These are phyloP conservation scores for Lanistes nyassanus DNA, from an alignment of 1,140 invertebrate genomes.

Conservation along the genomic window DNA sequence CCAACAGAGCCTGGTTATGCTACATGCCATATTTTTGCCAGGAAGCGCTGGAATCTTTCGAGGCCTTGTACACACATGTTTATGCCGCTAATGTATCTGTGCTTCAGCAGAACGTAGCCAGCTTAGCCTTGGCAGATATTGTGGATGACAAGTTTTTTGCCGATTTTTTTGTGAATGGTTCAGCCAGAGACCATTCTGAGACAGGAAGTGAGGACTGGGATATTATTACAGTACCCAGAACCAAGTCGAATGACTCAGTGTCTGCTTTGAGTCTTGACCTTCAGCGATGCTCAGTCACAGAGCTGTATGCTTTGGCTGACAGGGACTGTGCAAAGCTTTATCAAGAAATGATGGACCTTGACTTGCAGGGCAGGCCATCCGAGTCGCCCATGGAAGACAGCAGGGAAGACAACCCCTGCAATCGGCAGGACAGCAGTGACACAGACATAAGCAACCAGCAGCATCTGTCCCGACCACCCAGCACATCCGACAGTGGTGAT, in stretches of 20 bases:
- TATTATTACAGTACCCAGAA: not conserved
- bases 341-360: conserved; percentile 12
- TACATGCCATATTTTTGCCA: conserved; percentile 15
- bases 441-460: not conserved
- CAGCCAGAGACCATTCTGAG: not conserved
- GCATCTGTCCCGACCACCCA: not conserved
- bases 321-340: conserved; percentile 16
- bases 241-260: not conserved
- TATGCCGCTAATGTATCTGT: conserved; percentile 4
- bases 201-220: not conserved
- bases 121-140: conserved; percentile 11
- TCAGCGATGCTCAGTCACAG: conserved; percentile 20
- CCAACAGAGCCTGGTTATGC: conserved; percentile 21
- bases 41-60: conserved; percentile 2
- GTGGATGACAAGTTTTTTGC: conserved; percentile 16
- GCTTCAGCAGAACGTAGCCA: not conserved
- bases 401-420: not conserved
- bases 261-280: conserved; percentile 24
- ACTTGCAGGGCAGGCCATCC: not conserved
- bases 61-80: conserved; percentile 6
- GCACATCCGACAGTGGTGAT: conserved; percentile 8
- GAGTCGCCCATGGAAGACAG: not conserved
- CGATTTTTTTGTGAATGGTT: not conserved
- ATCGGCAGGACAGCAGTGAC: not conserved
- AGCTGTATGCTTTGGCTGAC: conserved; percentile 24